These are phyloP conservation scores for Passer montanus DNA, from an alignment of 2,113 vertebrate species.

Conservation along the genomic window DNA sequence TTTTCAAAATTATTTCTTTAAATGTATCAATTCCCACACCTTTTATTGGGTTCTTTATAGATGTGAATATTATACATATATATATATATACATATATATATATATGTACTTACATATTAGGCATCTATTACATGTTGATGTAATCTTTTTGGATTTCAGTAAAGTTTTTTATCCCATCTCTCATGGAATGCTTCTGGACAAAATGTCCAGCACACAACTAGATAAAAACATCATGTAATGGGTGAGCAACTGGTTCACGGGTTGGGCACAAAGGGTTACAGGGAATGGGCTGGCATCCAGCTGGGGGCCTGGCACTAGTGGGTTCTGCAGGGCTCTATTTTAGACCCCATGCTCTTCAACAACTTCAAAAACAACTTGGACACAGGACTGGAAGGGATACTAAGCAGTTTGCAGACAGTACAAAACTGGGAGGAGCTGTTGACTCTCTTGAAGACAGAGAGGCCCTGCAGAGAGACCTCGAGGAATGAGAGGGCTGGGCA, in stretches of 20 bases:
- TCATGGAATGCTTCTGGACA: neutral
- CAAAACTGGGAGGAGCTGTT: neutral
- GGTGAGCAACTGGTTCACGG: accelerated
- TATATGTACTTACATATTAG: neutral
- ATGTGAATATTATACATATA: neutral
- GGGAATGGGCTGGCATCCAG: neutral
- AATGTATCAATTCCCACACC: neutral
- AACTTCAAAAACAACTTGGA: neutral
- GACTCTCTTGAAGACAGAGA: neutral
- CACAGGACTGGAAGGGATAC: neutral
- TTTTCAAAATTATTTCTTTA: neutral
- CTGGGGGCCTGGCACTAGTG: neutral
- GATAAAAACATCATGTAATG: neutral
- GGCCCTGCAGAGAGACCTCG: accelerated
- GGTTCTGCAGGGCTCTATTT: neutral
- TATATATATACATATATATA: neutral
- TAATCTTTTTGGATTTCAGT: neutral
- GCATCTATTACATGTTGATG: neutral
- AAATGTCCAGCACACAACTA: neutral
- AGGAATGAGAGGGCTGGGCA: neutral
- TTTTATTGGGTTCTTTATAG: neutral
- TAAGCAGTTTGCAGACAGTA: neutral
- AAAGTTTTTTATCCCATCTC: neutral
- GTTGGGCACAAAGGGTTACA: neutral
- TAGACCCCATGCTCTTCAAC: neutral